Percentiles rank a stretch among this genome's conserved stretches.
Evolutionary conservation across 2,113 vertebrate species (phyloP).

Genomic region (Antechinus flavipes): DNA sequence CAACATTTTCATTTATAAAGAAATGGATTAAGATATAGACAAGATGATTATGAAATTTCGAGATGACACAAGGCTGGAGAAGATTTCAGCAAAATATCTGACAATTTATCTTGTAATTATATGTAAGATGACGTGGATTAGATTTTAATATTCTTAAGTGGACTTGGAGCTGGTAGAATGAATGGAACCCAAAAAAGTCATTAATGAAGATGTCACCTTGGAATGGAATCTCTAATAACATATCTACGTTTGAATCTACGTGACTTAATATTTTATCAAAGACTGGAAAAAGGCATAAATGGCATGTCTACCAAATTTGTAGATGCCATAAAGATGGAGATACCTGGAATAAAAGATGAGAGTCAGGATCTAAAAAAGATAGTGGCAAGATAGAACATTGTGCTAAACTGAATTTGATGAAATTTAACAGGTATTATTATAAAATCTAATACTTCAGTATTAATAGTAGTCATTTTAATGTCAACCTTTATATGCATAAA

Average conservation of each 20-base stretch:
- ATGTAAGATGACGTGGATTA: neutral
- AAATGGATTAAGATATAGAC: neutral
- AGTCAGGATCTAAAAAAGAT: neutral
- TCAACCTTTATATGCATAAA: neutral
- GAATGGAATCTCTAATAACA: neutral
- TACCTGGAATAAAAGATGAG: neutral
- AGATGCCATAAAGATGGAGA: neutral
- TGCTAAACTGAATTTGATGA: neutral
- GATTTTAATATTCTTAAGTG: neutral
- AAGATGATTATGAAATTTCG: neutral
- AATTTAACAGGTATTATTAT: neutral
- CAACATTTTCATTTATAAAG: neutral
- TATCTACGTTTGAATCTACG: neutral
- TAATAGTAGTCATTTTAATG: neutral
- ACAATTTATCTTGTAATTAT: neutral
- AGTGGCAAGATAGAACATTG: neutral
- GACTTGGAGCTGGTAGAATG: neutral
- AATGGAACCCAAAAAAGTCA: neutral
- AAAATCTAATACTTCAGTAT: neutral
- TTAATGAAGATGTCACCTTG: neutral
- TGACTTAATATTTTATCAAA: neutral
- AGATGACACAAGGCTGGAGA: neutral
- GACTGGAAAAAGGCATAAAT: neutral
- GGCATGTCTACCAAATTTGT: neutral
- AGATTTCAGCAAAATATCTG: neutral